Evolutionary conservation across 2,113 vertebrate genomes (phyloP).

Genomic region (Passerina amoena): DNA sequence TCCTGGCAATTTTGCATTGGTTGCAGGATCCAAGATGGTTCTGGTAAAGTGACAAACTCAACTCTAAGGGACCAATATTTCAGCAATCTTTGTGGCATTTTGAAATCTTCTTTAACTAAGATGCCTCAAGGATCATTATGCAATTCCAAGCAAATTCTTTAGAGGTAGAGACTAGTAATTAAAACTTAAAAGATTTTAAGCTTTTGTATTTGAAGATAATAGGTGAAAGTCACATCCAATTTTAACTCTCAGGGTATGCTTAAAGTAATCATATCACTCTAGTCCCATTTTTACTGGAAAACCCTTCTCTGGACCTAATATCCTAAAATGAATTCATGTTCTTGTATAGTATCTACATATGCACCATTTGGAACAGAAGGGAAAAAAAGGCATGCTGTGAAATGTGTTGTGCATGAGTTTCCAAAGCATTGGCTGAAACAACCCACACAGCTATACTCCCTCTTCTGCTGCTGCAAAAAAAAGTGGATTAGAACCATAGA

Average conservation of each 20-base stretch:
- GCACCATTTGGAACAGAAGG: background rate
- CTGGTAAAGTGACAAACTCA: background rate
- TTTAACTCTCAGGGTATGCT: background rate
- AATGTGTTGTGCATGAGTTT: background rate
- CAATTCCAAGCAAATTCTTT: background rate
- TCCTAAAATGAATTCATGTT: background rate
- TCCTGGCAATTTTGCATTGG: background rate
- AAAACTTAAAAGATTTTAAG: background rate
- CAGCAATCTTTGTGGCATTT: background rate
- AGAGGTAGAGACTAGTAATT: background rate
- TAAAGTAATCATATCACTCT: background rate
- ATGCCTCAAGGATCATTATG: background rate
- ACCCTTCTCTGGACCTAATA: background rate
- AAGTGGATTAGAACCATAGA: background rate
- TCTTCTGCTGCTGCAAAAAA: background rate
- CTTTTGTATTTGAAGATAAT: background rate
- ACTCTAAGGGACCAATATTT: background rate
- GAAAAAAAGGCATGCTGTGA: background rate
- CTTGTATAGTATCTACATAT: background rate
- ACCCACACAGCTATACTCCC: background rate
- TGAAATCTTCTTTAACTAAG: background rate
- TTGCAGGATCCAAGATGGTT: background rate
- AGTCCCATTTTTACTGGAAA: background rate
- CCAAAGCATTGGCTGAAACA: background rate
- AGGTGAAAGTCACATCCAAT: background rate